Base-by-base conservation (phyloP, 2,888 invertebrate genomes). In the Toxonevra muliebris region DNA sequence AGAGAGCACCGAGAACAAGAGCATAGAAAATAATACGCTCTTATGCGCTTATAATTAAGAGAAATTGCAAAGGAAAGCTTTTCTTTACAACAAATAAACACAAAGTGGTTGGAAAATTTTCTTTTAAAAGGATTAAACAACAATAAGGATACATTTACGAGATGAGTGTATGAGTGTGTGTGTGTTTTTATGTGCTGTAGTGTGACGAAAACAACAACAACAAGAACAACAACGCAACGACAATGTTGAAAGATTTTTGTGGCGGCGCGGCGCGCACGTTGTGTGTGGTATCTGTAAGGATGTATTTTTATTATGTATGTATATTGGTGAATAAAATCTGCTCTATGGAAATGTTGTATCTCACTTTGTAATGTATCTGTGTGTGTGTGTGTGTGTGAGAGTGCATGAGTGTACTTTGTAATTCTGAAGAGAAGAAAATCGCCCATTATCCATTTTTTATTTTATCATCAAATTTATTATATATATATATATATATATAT, bases 361-460 rank as follows among this genome's bases (percentile, higher is more conserved):
- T n/a, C n/a, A n/a, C n/a, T n/a, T n/a, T n/a, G n/a, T n/a, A n/a
- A n/a, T n/a, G n/a, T n/a, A n/a, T n/a, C n/a, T n/a, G n/a, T 54
- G 20, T 54, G 57, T 70, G 61, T 15, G 52, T 17, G 40, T 50
- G 30, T 61, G 43, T 61, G 7, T 40, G 45, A 52, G 17, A 50
- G 52, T 45, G 50, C n/a, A 48, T 60, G 43, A 40, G 40, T 64
- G 53, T 63, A 17, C 9, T 61, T 62, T 68, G 69, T 10, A 42
- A 19, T 62, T 13, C 15, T 52, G 50, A 58, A 65, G 65, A 58
- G 58, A 30, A 75, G 73, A 74, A 75, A 79, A 77, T 79, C 77
- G 78, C 72, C 76, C 77, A 79, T 78, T 78, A 79, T 77, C 77
- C 78, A 77, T 75, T 79, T 80, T 80, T 78, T 79, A 79, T 79